Base-by-base conservation (phyloP, 1,140 invertebrate species). In the Carcinoscorpius rotundicauda region DNA sequence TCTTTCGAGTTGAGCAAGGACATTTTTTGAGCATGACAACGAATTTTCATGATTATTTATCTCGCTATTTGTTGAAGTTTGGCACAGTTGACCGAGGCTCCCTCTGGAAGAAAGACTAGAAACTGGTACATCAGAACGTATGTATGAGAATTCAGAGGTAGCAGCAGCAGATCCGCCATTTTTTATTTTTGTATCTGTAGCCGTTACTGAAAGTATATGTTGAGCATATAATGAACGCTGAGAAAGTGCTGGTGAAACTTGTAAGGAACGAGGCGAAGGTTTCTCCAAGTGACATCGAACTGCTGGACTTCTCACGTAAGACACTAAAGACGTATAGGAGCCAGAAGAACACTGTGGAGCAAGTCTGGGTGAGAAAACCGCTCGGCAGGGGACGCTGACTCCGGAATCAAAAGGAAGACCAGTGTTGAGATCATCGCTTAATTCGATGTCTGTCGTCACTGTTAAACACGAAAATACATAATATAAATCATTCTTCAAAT, bases 151-250 rank as follows among this genome's bases (percentile, higher is more conserved):
- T 58, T 71, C 69, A 9, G 67, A 68, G 53, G 67, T 68, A 6
- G 67, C 69, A 5, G 67, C 58, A 51, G 68, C 67, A 49, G 66
- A 62, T 48, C 61, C 51, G n/a, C 63, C 65, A 55, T 61, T 61
- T 51, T 61, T 62, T 59, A 59, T 65, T 59, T 61, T 58, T 9
- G 55, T 52, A 29, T 61, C 59, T 11, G 60, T 60, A 29, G 51
- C 64, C 4, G 67, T 63, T 48, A 64, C 66, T 55, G 69, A 71
- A 4, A 71, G 50, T 50, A 71, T 69, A 49, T 69, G 68, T 50
- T 71, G 68, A 6, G 70, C 70, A 56, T 71, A 71, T 5, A 71
- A 58, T 4, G 70, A 71, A 11, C 70, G 53, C 51, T 71, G 70
- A 8, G 67, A 64, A 5, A 71, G 55, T 29, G 66, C 64, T 6